Conservation (phyloP, 2,113 vertebrate species). For the Pachyramphus minor region DNA sequence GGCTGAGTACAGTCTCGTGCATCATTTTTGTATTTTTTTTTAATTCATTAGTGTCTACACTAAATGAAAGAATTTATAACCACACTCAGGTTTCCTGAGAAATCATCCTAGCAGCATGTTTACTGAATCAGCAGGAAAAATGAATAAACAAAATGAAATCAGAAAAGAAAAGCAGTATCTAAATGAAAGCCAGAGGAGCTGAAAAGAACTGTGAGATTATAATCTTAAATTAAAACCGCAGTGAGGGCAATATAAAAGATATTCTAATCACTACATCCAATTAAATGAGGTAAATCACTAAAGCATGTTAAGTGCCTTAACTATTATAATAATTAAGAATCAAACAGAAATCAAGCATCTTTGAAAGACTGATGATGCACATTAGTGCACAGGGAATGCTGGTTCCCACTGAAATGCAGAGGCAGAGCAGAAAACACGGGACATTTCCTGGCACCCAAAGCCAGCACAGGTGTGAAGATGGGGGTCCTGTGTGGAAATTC, state of each 20-base stretch:
- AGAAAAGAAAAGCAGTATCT: neutral
- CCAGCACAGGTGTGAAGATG: rapidly evolving
- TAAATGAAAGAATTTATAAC: conserved; percentile 15
- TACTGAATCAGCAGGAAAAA: conserved; percentile 40
- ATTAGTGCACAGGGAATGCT: neutral
- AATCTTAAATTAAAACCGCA: conserved; percentile 55
- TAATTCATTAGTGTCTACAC: neutral
- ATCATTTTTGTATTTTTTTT: neutral
- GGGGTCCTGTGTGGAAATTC: neutral
- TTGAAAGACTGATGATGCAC: conserved; percentile 21
- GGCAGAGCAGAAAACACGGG: neutral
- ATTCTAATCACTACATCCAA: conserved; percentile 60
- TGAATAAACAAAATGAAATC: conserved; percentile 22
- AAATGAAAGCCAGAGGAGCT: conserved; percentile 31
- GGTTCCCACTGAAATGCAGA: neutral
- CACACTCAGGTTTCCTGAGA: neutral
- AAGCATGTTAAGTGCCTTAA: conserved; percentile 60
- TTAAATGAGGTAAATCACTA: conserved; percentile 63
- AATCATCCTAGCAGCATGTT: neutral
- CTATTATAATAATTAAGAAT: conserved; percentile 65
- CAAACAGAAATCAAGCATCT: conserved; percentile 56
- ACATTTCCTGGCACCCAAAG: neutral
- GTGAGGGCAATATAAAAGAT: conserved; percentile 54
- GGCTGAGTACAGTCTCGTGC: neutral
- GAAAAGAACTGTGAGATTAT: conserved; percentile 38